Evolutionary conservation across 2,888 invertebrate genomes (phyloP), one percentile per base, ranked within the genome.

Genomic region (Drosophila paucipuncta): DNA sequence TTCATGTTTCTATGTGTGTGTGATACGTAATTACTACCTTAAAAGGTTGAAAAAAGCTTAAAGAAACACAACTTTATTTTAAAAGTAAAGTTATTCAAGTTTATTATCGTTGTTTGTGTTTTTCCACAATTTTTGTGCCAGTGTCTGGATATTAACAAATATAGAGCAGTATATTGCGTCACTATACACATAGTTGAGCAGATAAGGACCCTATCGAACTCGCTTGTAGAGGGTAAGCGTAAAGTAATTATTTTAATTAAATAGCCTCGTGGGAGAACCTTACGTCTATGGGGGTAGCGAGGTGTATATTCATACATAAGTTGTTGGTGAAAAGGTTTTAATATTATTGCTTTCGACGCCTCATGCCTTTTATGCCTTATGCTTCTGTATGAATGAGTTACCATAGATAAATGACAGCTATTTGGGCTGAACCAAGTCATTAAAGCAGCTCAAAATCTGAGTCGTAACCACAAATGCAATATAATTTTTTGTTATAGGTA

Each of bases 81-180:
- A 18, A 55, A 47, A 52, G 35, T 37, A 68, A 22, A 49, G 58
- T 16, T 60, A 50, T 64, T 67, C 33, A 30, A 57, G 58, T 62
- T 66, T 67, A 52, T 16, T 61, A 63, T 11, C 11, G 53, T 52
- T 65, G 35, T 57, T 68, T 58, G 25, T 61, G 41, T 41, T 54
- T 66, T 50, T 66, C 25, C 25, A 31, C n/a, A 50, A 55, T 22
- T 35, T 41, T 30, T 35, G 35, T 49, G 31, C 1, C 49, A 25
- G 58, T 59, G 64, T 52, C 35, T 68, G 68, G n/a, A 4, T 28
- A 4, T 28, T n/a, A 35, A 39, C 30, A 35, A 16, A 30, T 57
- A 47, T 31, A 58, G 37, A 59, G 39, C 70, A 50, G 54, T 54
- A 65, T 76, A 79, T 79, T 79, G 79, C 79, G 79, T 79, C 79